Conservation (phyloP, 2,113 vertebrate genomes). For the Galemys pyrenaicus region DNA sequence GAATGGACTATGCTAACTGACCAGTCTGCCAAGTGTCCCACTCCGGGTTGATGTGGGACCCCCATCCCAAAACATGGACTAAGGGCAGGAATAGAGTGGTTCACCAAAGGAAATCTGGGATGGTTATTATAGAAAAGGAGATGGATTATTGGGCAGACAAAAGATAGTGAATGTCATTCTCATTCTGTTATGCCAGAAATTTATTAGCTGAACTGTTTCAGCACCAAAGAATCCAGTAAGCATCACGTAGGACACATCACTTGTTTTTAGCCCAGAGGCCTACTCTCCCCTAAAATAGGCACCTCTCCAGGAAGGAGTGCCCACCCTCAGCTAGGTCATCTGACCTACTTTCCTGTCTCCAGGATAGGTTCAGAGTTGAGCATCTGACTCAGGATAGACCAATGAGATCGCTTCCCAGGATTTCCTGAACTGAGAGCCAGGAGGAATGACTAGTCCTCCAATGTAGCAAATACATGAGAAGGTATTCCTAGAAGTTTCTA, state of each 20-base stretch:
- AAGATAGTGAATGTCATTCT: background rate
- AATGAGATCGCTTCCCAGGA: background rate
- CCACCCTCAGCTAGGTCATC: fast-evolving
- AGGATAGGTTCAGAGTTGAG: background rate
- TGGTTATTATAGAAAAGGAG: background rate
- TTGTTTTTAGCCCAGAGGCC: background rate
- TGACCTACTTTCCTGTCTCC: background rate
- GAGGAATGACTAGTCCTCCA: background rate
- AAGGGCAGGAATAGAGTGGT: background rate
- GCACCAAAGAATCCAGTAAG: background rate
- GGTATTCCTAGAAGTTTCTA: background rate
- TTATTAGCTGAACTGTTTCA: background rate
- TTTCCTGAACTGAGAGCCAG: background rate
- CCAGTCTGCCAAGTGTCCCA: background rate
- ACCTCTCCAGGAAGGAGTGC: background rate
- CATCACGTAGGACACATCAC: fast-evolving
- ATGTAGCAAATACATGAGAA: background rate
- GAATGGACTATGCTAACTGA: background rate
- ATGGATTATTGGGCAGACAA: background rate
- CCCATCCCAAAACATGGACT: background rate
- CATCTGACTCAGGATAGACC: background rate
- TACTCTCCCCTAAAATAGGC: background rate
- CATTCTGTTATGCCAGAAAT: background rate
- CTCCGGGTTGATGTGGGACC: too few species aligned
- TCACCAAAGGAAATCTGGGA: background rate